A percentile compares a stretch with the other conserved stretches of the same genome.
phyloP scores from a whole-genome alignment of 2,888 invertebrate genomes.

The Chrysomela aeneicollis region DNA sequence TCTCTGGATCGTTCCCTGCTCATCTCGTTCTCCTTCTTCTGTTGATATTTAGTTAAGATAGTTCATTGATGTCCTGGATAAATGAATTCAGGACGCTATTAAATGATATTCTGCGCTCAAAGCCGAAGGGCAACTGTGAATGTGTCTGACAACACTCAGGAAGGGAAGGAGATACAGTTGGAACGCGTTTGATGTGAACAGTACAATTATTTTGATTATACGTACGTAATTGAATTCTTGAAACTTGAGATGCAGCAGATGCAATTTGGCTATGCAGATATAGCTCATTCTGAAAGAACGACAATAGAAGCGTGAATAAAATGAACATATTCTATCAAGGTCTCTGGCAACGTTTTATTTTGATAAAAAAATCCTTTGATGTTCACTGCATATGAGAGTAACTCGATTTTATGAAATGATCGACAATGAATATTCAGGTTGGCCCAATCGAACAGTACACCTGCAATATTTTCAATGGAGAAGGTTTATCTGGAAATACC shows the following conservation, averaged over 20 bases:
- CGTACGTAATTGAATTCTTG: neutral
- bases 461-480: no score
- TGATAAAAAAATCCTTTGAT: no score
- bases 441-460: no score
- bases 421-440: no score
- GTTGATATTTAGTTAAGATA: slow-evolving; percentile 4
- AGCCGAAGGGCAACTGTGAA: slow-evolving; percentile 3
- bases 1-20: neutral
- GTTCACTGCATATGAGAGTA: no score
- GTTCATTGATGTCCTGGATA: slow-evolving; percentile 1
- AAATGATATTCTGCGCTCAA: neutral
- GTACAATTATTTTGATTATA: neutral
- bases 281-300: neutral
- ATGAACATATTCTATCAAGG: no score
- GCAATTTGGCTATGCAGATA: neutral
- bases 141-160: slow-evolving; percentile 3
- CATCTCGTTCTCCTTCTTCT: neutral
- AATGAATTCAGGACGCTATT: neutral
- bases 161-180: neutral
- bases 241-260: neutral
- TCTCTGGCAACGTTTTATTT: no score
- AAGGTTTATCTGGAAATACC: no score
- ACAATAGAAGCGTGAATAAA: no score
- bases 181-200: neutral
- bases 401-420: no score